phyloP scores from a whole-genome alignment of 2,797 vertebrate genomes.

The Sorex maritimensis region DNA sequence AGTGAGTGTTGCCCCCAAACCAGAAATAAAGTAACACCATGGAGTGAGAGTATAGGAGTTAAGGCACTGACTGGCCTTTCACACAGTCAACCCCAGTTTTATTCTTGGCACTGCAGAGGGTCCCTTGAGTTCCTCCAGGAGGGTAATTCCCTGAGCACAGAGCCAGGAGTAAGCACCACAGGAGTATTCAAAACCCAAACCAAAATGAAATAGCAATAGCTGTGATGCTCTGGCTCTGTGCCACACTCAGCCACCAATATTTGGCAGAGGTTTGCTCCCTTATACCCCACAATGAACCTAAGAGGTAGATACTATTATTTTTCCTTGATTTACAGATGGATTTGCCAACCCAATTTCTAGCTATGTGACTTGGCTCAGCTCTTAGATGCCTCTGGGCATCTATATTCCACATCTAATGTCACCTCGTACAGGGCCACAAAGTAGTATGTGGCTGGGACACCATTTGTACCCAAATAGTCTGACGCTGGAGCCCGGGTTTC shows the following conservation, averaged over 20 bases:
- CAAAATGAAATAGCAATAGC: too few species aligned
- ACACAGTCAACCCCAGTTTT: too few species aligned
- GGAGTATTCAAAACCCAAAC: too few species aligned
- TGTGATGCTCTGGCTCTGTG: slow-evolving; percentile 11
- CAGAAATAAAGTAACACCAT: too few species aligned
- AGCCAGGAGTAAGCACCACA: too few species aligned
- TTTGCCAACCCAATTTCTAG: slow-evolving; percentile 10
- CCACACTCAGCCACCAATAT: not conserved
- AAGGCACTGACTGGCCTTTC: too few species aligned
- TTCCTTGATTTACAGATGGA: slow-evolving; percentile 17
- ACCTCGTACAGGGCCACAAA: slow-evolving; percentile 46
- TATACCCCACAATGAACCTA: slow-evolving; percentile 15
- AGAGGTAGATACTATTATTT: not conserved
- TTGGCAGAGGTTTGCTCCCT: not conserved
- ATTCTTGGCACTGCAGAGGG: too few species aligned
- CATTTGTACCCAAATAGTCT: not conserved
- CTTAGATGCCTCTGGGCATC: not conserved
- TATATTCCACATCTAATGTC: slow-evolving; percentile 38
- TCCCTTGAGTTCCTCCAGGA: too few species aligned
- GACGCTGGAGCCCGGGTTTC: not conserved
- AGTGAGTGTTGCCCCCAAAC: too few species aligned
- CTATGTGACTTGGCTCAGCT: not conserved
- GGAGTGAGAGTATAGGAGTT: too few species aligned
- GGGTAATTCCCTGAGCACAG: too few species aligned
- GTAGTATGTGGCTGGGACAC: slow-evolving; percentile 27